Percentiles rank a stretch among this genome's conserved stretches.
Evolutionary conservation across 2,888 invertebrate genomes (phyloP).

Genomic region (Cantharis flavilabris): DNA sequence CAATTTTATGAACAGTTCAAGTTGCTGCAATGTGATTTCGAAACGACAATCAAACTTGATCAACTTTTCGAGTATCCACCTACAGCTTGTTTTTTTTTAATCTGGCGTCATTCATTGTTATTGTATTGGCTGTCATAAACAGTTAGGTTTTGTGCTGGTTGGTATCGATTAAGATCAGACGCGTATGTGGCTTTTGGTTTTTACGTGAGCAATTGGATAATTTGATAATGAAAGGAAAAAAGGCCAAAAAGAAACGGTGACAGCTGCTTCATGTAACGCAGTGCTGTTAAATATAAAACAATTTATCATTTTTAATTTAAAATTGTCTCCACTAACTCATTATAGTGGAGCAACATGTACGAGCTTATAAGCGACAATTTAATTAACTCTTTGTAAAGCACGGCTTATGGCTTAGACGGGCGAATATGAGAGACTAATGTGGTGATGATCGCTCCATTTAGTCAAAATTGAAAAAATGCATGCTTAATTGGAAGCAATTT

Average conservation of each 20-base stretch:
- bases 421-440: constrained; percentile 13
- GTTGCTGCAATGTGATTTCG: not conserved
- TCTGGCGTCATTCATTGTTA: not conserved
- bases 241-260: not conserved
- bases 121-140: not conserved
- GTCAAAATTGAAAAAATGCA: not conserved
- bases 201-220: not conserved
- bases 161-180: not conserved
- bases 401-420: constrained; percentile 12
- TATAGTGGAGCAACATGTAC: not conserved
- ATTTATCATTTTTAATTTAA: constrained; percentile 34
- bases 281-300: constrained; percentile 21
- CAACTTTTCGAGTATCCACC: not conserved
- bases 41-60: not conserved
- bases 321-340: constrained; percentile 3
- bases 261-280: not conserved
- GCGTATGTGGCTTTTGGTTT: not conserved
- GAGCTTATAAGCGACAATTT: constrained; percentile 5
- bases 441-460: not conserved
- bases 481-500: not conserved
- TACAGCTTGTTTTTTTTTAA: not conserved
- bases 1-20: not conserved
- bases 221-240: not conserved
- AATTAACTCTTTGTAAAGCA: constrained; percentile 2
- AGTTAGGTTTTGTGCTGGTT: too few relatives aligned